Base-by-base conservation (phyloP, 1,140 invertebrate genomes). In the Drosophila pandora region DNA sequence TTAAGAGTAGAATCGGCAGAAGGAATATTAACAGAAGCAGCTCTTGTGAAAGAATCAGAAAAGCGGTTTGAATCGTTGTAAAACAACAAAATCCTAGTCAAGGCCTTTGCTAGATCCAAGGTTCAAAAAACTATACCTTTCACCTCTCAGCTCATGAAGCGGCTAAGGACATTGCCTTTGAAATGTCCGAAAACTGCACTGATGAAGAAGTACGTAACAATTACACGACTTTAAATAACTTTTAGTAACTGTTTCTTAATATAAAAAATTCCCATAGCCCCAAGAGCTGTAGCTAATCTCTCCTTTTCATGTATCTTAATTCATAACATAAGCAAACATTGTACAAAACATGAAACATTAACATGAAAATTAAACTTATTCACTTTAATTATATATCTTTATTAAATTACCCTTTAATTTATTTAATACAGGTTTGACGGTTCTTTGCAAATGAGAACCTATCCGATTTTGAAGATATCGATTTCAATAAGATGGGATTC, bases 1-100 rank as follows among this genome's bases (percentile, higher is more conserved):
- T 2, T 53, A 17, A 62, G 12, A 53, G 48, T 62, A n/a, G 48
- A 61, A 41, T 61, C 49, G n/a, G 59, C 32, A 22, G 49, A 61
- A 10, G 59, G 59, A 25, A 59, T 39, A 23, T 21, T 61, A 13
- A 61, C 30, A 50, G 39, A 62, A 47, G 39, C 53, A 22, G 12
- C 49, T 17, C 39, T 62, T 17, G n/a, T 45, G 13, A 61, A 61
- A 52, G 23, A 52, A 25, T 52, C 28, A 21, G 34, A 61, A 45
- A 28, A 61, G n/a, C 32, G 23, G 25, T 61, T 52, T 45, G 13
- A 61, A 45, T 17, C 59, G n/a, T 43, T 52, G 13, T 34, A 50
- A 52, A 25, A 47, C 57, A 61, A 61, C 23, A 61, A 61, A 52
- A 52, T 34, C 30, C 49, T 61, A 13, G 58, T 61, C 13, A 61